These are phyloP conservation scores for Lithodes maja DNA, from an alignment of 2,888 invertebrate genomes.

Conservation along the genomic window DNA sequence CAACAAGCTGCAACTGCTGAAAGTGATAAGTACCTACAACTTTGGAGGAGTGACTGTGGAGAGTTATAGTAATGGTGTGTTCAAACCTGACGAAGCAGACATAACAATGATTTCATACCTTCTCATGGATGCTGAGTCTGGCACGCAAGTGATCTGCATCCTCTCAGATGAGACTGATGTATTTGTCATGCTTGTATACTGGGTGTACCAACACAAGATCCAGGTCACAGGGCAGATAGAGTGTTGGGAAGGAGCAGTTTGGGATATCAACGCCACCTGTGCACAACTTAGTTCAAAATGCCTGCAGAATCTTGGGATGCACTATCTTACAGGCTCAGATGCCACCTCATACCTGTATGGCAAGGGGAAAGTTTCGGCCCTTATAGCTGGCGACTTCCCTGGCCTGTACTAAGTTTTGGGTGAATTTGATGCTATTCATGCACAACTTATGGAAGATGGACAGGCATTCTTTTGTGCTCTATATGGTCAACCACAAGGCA, in stretches of 20 bases:
- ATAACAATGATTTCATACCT: constrained; percentile 46
- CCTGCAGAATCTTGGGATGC: constrained; percentile 31
- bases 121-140: constrained; percentile 31
- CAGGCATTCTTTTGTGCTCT: constrained; percentile 24
- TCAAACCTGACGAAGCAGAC: constrained; percentile 41
- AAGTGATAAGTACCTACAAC: constrained; percentile 40
- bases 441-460: constrained; percentile 32
- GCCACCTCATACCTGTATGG: constrained; percentile 34
- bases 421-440: constrained; percentile 20
- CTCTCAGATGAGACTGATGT: constrained; percentile 35
- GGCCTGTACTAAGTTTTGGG: constrained; percentile 23
- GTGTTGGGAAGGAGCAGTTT: constrained; percentile 25
- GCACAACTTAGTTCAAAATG: constrained; percentile 26
- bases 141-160: constrained; percentile 14
- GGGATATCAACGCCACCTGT: constrained; percentile 38
- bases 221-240: constrained; percentile 28
- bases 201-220: neutral
- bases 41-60: constrained; percentile 24
- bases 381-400: constrained; percentile 33
- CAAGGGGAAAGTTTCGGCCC: constrained; percentile 25
- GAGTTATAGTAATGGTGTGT: constrained; percentile 28
- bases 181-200: constrained; percentile 16
- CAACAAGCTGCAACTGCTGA: constrained; percentile 36
- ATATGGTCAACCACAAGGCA: constrained; percentile 29
- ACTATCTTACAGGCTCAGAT: constrained; percentile 37